These are phyloP conservation scores for Frieseomelitta varia DNA, from an alignment of 1,140 invertebrate genomes.

Conservation along the genomic window DNA sequence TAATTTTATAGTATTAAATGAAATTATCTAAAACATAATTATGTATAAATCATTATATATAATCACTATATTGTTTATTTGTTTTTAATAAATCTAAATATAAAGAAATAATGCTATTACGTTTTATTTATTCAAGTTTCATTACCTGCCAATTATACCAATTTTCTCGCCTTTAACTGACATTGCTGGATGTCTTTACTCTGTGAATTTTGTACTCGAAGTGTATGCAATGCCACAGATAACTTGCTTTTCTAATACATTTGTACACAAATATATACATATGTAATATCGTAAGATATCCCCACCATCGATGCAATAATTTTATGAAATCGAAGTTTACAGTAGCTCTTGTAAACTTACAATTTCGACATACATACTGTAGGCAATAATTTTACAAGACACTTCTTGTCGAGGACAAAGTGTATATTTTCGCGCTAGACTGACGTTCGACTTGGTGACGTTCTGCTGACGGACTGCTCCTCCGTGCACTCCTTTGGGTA, in stretches of 20 bases:
- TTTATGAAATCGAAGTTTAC: neutral
- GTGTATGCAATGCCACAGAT: neutral
- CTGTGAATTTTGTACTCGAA: neutral
- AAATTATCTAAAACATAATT: neutral
- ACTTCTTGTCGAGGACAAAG: too few relatives aligned
- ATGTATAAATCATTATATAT: neutral
- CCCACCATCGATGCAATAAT: conserved; percentile 15
- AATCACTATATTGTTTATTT: neutral
- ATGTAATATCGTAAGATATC: conserved; percentile 19
- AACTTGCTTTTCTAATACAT: neutral
- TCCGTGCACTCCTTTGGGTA: too few relatives aligned
- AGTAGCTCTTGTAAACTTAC: too few relatives aligned
- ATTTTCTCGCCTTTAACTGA: conserved; percentile 83
- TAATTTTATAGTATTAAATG: neutral
- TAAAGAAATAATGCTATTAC: neutral
- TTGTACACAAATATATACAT: conserved; percentile 15
- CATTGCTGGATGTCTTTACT: conserved; percentile 54
- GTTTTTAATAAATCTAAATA: neutral
- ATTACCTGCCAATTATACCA: conserved; percentile 86
- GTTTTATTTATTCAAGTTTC: neutral
- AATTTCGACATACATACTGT: too few relatives aligned
- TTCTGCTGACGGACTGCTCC: too few relatives aligned
- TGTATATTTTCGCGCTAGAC: too few relatives aligned
- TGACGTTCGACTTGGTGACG: too few relatives aligned
- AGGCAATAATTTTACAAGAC: too few relatives aligned